These are phyloP conservation scores for Triplophysa siluroides DNA, from an alignment of 2,113 vertebrate species.

Conservation along the genomic window DNA sequence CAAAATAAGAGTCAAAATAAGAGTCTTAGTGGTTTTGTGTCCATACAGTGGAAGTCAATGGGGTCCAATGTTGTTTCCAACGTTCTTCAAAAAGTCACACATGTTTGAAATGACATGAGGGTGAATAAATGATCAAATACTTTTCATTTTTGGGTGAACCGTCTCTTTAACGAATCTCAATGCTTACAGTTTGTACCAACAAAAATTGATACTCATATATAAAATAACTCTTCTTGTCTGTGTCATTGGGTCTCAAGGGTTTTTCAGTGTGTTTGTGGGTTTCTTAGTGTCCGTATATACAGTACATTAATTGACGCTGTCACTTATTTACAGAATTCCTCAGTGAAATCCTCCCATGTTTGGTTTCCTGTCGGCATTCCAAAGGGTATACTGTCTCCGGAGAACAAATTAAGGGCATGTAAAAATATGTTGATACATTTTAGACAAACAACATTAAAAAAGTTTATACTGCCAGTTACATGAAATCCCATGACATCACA, in stretches of 20 bases:
- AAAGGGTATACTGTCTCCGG: conserved; percentile 15
- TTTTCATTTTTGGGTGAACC: no score
- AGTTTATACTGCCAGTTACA: not conserved
- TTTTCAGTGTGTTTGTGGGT: not conserved
- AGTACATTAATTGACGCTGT: not conserved
- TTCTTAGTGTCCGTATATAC: not conserved
- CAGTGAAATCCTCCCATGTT: not conserved
- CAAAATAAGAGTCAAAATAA: no score
- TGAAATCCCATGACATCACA: not conserved
- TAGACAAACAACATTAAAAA: not conserved
- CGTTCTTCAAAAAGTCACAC: no score
- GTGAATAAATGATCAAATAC: no score
- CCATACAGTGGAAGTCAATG: no score
- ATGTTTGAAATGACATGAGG: no score
- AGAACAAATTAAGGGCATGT: conserved; percentile 36
- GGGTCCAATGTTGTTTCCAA: no score
- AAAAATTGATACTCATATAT: not conserved
- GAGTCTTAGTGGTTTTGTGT: no score
- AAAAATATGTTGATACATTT: conserved; percentile 18
- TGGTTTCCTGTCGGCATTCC: not conserved
- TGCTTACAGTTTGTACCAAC: not conserved
- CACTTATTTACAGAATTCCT: not conserved
- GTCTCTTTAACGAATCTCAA: not conserved
- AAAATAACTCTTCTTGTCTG: not conserved
- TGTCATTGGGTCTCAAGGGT: not conserved